These are phyloP conservation scores for Nycticebus coucang DNA, from an alignment of 2,113 vertebrate genomes.

Conservation along the genomic window DNA sequence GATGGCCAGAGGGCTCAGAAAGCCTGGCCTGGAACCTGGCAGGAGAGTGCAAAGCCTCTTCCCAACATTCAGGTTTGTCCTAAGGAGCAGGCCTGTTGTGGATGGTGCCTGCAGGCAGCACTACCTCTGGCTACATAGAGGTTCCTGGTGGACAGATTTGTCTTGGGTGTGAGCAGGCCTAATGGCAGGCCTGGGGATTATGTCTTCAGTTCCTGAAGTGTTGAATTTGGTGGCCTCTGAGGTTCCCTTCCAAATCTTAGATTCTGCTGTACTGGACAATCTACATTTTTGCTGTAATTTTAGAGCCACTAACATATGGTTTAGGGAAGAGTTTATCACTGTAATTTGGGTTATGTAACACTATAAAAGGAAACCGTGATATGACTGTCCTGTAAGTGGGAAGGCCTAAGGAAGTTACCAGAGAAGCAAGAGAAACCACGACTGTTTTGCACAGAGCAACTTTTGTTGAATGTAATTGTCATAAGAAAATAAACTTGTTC, in stretches of 20 bases:
- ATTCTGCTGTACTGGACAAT: constrained; percentile 50
- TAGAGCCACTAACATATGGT: constrained; percentile 71
- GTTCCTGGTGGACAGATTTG: not conserved
- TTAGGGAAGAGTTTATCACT: constrained; percentile 67
- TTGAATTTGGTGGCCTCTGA: constrained; percentile 54
- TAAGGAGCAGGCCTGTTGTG: not conserved
- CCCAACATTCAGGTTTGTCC: not conserved
- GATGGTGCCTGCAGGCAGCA: accelerated
- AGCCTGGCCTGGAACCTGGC: not conserved
- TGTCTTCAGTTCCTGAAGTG: not conserved
- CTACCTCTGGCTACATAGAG: not conserved
- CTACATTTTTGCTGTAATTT: constrained; percentile 76
- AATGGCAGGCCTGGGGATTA: not conserved
- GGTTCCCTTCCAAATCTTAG: constrained; percentile 46
- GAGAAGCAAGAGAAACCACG: constrained; percentile 50
- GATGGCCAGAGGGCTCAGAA: not conserved
- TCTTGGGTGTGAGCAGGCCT: not conserved
- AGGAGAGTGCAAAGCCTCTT: not conserved
- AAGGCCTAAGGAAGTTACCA: constrained; percentile 56
- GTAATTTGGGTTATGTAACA: constrained; percentile 71
- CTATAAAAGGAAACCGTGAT: constrained; percentile 73
- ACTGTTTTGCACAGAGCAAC: not conserved
- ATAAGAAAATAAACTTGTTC: not conserved
- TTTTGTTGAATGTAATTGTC: not conserved
- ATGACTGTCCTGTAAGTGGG: constrained; percentile 53